Conservation (phyloP, 2,113 vertebrate species). For the Nerophis lumbriciformis region DNA sequence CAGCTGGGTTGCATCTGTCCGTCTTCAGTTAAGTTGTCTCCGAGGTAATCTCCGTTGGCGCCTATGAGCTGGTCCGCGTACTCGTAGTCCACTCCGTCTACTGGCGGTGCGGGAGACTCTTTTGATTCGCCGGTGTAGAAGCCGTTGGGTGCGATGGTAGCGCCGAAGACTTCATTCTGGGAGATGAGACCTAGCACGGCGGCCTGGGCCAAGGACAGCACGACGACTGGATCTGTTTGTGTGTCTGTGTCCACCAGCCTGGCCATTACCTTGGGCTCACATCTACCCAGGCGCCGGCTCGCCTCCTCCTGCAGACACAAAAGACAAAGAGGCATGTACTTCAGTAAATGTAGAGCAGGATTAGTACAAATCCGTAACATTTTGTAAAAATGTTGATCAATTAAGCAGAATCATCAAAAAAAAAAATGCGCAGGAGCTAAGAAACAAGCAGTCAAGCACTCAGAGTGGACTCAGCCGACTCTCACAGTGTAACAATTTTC, state of each 20-base stretch:
- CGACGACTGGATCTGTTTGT: constrained; percentile 94
- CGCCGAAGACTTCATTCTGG: constrained; percentile 91
- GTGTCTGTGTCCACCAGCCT: constrained; percentile 89
- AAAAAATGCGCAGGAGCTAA: no score
- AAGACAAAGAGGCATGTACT: constrained; percentile 8
- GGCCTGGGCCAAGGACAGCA: constrained; percentile 93
- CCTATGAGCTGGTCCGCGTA: constrained; percentile 76
- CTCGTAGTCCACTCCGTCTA: constrained; percentile 71
- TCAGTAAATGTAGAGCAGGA: not conserved
- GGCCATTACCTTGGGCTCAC: constrained; percentile 81
- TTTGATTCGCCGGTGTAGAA: constrained; percentile 83
- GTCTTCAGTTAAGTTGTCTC: constrained; percentile 69
- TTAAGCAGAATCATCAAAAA: no score
- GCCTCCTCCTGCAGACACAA: constrained; percentile 68
- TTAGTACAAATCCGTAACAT: no score
- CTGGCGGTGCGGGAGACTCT: constrained; percentile 67
- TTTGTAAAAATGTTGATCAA: no score
- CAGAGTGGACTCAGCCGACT: no score
- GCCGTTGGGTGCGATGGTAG: constrained; percentile 83
- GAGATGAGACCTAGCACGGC: constrained; percentile 91
- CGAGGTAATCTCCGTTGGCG: constrained; percentile 75
- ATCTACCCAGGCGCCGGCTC: constrained; percentile 72
- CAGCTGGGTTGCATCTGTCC: constrained; percentile 70
- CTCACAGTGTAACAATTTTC: no score
- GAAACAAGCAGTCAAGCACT: no score